phyloP scores from a whole-genome alignment of 2,113 vertebrate species.

The Charadrius vociferus region DNA sequence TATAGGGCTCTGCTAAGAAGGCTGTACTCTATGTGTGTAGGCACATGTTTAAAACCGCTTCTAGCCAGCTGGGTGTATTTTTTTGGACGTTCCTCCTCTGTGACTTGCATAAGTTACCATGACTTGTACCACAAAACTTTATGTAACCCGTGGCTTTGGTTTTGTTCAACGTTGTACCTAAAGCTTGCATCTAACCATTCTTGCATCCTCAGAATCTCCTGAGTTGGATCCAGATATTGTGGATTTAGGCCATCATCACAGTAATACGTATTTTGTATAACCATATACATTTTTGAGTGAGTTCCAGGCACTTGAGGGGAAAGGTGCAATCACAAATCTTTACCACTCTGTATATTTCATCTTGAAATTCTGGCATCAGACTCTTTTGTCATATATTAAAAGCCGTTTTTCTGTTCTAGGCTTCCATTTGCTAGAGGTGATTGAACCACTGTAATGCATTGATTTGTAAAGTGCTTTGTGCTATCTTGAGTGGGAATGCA shows the following conservation, averaged over 20 bases:
- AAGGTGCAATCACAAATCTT: neutral
- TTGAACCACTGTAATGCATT: neutral
- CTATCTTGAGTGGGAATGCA: neutral
- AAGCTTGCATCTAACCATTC: neutral
- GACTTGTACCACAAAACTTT: neutral
- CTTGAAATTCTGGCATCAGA: neutral
- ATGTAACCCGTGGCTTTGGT: neutral
- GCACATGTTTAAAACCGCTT: neutral
- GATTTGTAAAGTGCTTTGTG: neutral
- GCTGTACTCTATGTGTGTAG: accelerated
- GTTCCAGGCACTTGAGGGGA: neutral
- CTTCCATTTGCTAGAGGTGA: neutral
- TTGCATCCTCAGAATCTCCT: neutral
- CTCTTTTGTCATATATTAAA: neutral
- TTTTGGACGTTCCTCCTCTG: neutral
- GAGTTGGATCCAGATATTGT: neutral
- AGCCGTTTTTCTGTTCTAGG: neutral
- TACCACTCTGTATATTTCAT: neutral
- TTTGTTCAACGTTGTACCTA: neutral
- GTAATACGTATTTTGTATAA: neutral
- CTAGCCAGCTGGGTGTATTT: neutral
- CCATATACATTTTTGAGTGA: neutral
- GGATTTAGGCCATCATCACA: neutral
- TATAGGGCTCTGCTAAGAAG: neutral
- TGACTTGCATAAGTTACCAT: neutral